Conservation (phyloP, 2,113 vertebrate species). For the Sander vitreus region DNA sequence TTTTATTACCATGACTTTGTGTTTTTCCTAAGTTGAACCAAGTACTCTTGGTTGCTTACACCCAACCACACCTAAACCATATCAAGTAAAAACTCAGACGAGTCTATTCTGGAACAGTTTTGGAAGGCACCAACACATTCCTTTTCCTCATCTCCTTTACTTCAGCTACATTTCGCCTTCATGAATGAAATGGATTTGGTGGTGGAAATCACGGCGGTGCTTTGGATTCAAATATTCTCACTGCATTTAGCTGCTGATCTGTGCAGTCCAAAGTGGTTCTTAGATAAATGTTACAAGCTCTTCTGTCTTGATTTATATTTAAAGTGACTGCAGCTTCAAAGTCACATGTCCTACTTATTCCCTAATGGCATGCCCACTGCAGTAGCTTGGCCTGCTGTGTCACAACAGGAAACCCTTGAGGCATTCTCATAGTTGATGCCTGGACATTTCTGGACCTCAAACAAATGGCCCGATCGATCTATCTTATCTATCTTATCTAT, state of each 20-base stretch:
- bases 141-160: not conserved
- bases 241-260: not conserved
- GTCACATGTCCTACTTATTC: constrained; percentile 50
- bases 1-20: too few relatives aligned
- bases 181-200: not conserved
- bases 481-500: too few relatives aligned
- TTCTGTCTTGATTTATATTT: constrained; percentile 52
- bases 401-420: constrained; percentile 47
- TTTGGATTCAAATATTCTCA: not conserved
- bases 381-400: constrained; percentile 36
- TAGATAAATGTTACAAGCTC: constrained; percentile 3
- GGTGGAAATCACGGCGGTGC: not conserved
- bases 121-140: too few relatives aligned
- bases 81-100: too few relatives aligned
- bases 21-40: too few relatives aligned
- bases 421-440: constrained; percentile 7
- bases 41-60: too few relatives aligned
- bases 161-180: not conserved
- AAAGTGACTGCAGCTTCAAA: constrained; percentile 55
- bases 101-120: too few relatives aligned
- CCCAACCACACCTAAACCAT: too few relatives aligned
- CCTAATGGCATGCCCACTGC: constrained; percentile 16
- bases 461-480: constrained; percentile 13
- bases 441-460: constrained; percentile 4
- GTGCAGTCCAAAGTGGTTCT: not conserved